Base-by-base conservation (phyloP, 2,888 invertebrate species). In the Fabriciana adippe region DNA sequence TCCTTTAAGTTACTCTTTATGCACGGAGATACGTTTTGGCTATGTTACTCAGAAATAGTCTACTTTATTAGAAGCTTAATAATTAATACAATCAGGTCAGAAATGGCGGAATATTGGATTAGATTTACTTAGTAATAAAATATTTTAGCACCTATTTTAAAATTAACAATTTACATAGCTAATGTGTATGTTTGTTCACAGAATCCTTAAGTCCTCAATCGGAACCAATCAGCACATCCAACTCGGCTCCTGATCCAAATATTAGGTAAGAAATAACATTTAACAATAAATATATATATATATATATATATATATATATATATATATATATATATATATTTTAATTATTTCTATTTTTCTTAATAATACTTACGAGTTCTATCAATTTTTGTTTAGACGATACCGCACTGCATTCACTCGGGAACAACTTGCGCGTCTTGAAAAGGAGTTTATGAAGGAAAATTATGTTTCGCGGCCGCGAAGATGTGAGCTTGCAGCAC, bases 391-490 rank as follows among this genome's bases (percentile, higher is more conserved):
- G 59, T 45, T 50, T 76, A 94, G 98, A 69, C 94, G 99, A 65
- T 99, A 99, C 87, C 94, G 99, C 59, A 99, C 99, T 0, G 99
- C 99, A 0, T 99, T 99, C 89, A 98, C 98, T 0, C 93, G 99
- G 14, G 99, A 99, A 83, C 99, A 99, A 85, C 90, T 99, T 55
- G 95, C 94, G 0, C 93, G 98, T 15, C 90, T 99, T 64, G 99
- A 99, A 90, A 97, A 98, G 79, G 99, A 99, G 87, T 99, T 99
- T 85, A 95, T 95, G 89, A 96, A 97, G 79, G 99, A 99, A 88
- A 99, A 99, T 88, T 99, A 99, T 88, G 99, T 99, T 0, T 98
- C 98, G 0, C 93, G 99, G 65, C 99, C 99, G 0, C 93, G 98
- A 68, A 93, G 99, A 72, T 98, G 99, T 83, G 99, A 99, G 86